Evolutionary conservation across 2,113 vertebrate genomes (phyloP).

Genomic region (Meriones unguiculatus): DNA sequence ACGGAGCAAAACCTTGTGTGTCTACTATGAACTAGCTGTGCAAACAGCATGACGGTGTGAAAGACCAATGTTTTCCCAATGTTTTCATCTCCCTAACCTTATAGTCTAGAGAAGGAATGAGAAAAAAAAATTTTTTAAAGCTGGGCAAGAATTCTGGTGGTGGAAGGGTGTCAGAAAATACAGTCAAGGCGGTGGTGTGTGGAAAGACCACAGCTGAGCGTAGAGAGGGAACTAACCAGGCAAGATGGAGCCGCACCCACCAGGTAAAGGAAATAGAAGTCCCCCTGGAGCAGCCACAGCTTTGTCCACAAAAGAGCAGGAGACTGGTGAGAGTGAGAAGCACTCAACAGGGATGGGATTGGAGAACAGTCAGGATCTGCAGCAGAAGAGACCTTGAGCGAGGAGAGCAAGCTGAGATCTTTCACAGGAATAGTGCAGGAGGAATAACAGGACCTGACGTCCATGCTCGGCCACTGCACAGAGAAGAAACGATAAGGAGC

Average conservation of each 20-base stretch:
- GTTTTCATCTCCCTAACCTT: neutral
- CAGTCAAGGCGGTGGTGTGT: neutral
- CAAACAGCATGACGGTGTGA: neutral
- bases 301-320: neutral
- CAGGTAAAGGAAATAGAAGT: too few species aligned
- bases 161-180: neutral
- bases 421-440: fast-evolving
- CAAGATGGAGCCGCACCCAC: fast-evolving
- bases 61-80: neutral
- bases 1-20: neutral
- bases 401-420: fast-evolving
- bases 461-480: fast-evolving
- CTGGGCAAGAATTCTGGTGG: neutral
- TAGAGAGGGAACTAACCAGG: neutral
- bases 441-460: fast-evolving
- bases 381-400: neutral
- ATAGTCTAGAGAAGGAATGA: neutral
- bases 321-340: fast-evolving
- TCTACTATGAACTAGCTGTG: neutral
- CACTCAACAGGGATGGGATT: neutral
- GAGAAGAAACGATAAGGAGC: fast-evolving
- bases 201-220: neutral
- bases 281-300: neutral
- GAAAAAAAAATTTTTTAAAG: too few species aligned
- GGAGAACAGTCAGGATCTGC: fast-evolving